Conservation (phyloP, 2,888 invertebrate species). For the Caenorhabditis sp. region DNA sequence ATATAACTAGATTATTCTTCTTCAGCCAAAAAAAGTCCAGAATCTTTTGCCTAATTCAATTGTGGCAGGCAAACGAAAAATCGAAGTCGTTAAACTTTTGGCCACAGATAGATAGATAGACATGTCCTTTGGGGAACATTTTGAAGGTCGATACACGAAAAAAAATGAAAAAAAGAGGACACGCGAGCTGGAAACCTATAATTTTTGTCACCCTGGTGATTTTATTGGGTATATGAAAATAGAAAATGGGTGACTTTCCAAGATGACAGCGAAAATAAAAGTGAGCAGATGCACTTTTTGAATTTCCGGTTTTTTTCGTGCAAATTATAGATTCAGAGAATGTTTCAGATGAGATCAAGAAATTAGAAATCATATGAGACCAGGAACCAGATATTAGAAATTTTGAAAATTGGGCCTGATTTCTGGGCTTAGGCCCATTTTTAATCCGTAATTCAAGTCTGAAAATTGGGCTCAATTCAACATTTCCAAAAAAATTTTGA, state of each 20-base stretch:
- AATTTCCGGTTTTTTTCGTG: neutral
- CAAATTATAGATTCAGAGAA: neutral
- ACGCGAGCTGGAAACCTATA: neutral
- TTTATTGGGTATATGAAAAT: too few relatives aligned
- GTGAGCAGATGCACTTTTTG: too few relatives aligned
- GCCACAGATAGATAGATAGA: neutral
- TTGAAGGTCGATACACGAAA: too few relatives aligned
- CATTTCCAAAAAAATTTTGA: too few relatives aligned
- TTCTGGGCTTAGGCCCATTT: too few relatives aligned
- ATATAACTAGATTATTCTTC: neutral
- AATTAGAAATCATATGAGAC: too few relatives aligned
- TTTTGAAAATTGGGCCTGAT: too few relatives aligned
- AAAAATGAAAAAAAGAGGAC: neutral
- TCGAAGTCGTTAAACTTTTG: neutral
- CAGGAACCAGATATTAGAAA: too few relatives aligned
- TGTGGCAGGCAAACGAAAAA: neutral
- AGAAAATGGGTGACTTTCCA: neutral
- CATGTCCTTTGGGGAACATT: neutral
- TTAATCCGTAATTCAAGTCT: too few relatives aligned
- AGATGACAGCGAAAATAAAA: too few relatives aligned
- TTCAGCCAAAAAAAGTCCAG: neutral
- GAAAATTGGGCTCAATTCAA: too few relatives aligned
- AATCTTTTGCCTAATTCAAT: neutral
- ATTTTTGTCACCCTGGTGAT: too few relatives aligned
- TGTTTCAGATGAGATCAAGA: conserved; percentile 2